Percentiles rank a stretch among this genome's conserved stretches.
phyloP scores from a whole-genome alignment of 1,140 invertebrate species.

The Microplitis demolitor region DNA sequence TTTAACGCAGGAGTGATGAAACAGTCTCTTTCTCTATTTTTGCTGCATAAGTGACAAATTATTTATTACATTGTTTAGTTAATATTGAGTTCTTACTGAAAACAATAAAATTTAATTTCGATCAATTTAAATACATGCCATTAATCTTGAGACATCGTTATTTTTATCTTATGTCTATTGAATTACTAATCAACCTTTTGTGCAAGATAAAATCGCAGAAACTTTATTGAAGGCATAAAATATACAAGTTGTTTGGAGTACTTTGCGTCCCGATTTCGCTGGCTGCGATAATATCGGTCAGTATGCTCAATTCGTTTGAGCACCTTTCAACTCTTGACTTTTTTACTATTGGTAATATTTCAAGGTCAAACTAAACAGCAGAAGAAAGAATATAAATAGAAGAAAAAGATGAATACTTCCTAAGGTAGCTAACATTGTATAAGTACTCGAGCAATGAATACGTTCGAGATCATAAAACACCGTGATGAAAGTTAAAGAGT shows the following conservation, averaged over 20 bases:
- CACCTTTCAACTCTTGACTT: not conserved
- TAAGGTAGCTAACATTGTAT: not conserved
- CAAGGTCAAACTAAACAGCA: not conserved
- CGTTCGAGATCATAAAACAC: not conserved
- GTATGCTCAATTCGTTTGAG: not conserved
- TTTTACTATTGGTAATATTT: not conserved
- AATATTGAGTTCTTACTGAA: too few species aligned
- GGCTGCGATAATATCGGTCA: conserved; percentile 2
- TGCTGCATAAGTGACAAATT: too few species aligned
- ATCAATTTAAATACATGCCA: too few species aligned
- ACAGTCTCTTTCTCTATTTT: too few species aligned
- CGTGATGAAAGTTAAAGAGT: not conserved
- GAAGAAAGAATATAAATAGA: not conserved
- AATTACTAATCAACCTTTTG: not conserved
- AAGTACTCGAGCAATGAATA: not conserved
- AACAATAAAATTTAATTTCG: too few species aligned
- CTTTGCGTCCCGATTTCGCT: not conserved
- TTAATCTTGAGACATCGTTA: not conserved
- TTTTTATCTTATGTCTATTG: too few species aligned
- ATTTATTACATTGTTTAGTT: too few species aligned
- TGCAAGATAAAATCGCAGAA: not conserved
- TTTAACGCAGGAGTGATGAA: too few species aligned
- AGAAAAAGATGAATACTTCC: not conserved
- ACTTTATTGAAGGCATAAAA: not conserved
- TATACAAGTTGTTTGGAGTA: not conserved